Base-by-base conservation (phyloP, 1,140 invertebrate genomes). In the Drosophila varians region DNA sequence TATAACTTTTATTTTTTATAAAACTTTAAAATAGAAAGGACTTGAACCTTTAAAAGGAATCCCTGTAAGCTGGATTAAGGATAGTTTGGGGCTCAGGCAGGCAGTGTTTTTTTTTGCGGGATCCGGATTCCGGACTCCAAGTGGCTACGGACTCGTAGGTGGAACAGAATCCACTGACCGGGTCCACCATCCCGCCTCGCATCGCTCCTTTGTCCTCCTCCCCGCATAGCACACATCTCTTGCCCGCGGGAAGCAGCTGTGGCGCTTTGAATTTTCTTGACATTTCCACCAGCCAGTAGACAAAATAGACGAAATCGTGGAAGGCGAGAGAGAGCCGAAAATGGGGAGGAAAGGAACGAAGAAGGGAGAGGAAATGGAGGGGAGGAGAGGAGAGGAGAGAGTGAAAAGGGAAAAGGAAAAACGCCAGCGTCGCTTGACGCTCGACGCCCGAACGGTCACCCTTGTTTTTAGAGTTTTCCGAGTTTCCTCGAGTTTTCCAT, bases 401-500 rank as follows among this genome's bases (percentile, higher is more conserved):
- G 28, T 4, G 47, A 52, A 6, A 36, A 12, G 34, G 3, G 34
- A 38, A 38, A 38, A 12, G 6, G 56, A n/a, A 16, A 65, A 55
- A 56, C 42, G 38, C 14, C 21, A 21, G 21, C 21, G 21, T 21
- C 21, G n/a, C n/a, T n/a, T n/a, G 21, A n/a, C 31, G 36, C 36
- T 38, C 36, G 36, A n/a, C n/a, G n/a, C n/a, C n/a, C n/a, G 36
- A 4, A 4, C 36, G 42, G 49, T 51, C 49, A 69, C 65, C 65
- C 65, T 47, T 69, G 62, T 69, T 56, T 69, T 55, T 25, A 34
- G 49, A 52, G 43, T 73, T 72, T 72, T 72, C 68, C 56, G 26
- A 36, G 68, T 72, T 72, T 72, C 68, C 56, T 34, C 45, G 68
- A 72, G 48, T 72, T 72, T 72, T 72, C 69, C 68, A 18, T 48